Percentiles rank a stretch among this genome's conserved stretches.
phyloP scores from a whole-genome alignment of 2,888 invertebrate genomes.

The Spisula solida region DNA sequence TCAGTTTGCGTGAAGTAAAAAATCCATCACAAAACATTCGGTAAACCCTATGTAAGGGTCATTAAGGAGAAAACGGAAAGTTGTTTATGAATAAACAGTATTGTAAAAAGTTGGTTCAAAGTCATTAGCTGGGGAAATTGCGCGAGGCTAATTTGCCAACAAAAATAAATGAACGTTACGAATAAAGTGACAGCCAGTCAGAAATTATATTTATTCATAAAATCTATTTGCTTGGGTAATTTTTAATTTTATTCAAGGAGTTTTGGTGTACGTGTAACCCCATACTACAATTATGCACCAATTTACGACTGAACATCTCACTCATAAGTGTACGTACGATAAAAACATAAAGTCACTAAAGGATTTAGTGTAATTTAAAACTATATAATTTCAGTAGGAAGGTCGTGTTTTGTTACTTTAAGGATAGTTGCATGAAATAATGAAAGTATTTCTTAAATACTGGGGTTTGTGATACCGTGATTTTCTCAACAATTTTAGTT shows the following conservation, averaged over 20 bases:
- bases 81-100: neutral
- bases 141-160: neutral
- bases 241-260: constrained; percentile 37
- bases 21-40: neutral
- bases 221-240: constrained; percentile 34
- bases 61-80: neutral
- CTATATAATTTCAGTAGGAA: constrained; percentile 16
- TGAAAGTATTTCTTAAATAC: neutral
- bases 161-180: constrained; percentile 1
- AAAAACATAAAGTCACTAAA: neutral
- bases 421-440: neutral
- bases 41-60: neutral
- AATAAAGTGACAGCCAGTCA: neutral
- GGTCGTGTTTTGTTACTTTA: neutral
- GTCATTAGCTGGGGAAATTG: neutral
- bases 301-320: neutral
- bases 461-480: neutral
- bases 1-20: neutral
- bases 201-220: constrained; percentile 13
- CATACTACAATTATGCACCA: constrained; percentile 35
- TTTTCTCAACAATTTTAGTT: neutral
- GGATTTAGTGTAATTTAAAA: neutral
- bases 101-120: constrained; percentile 17
- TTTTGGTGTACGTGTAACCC: constrained; percentile 34
- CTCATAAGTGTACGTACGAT: constrained; percentile 15